Conservation (phyloP, 2,888 invertebrate species). For the Ormia ochracea region DNA sequence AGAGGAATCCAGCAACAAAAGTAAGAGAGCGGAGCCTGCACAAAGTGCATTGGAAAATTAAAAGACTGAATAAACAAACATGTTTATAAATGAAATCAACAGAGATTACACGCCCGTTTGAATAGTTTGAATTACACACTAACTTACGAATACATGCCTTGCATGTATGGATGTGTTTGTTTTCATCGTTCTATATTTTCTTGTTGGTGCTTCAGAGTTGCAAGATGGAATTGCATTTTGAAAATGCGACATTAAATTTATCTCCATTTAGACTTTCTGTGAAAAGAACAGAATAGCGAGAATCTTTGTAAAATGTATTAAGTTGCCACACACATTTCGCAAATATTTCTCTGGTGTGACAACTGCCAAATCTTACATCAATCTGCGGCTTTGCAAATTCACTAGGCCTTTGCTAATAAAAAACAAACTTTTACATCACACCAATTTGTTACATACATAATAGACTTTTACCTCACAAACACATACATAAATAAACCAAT, state of each 20-base stretch:
- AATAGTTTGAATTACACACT: background rate
- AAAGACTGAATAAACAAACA: constrained; percentile 18
- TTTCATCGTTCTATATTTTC: background rate
- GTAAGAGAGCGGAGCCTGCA: constrained; percentile 51
- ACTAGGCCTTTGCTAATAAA: no score
- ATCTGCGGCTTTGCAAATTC: no score
- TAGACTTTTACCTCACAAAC: background rate
- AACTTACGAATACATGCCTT: no score
- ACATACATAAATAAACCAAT: background rate
- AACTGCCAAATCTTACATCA: no score
- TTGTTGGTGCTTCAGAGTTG: background rate
- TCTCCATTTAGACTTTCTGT: background rate
- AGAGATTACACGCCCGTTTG: background rate
- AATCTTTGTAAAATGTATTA: background rate
- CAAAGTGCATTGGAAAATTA: constrained; percentile 42
- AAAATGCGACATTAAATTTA: constrained; percentile 22
- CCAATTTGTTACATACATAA: no score
- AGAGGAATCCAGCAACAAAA: constrained; percentile 12
- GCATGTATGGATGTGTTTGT: background rate
- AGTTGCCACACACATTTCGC: no score
- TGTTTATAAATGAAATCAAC: constrained; percentile 29
- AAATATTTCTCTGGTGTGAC: no score
- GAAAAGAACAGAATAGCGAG: no score
- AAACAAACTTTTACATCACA: no score
- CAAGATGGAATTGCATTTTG: constrained; percentile 23